Base-by-base conservation (phyloP, 1,140 invertebrate species). In the Atta cephalotes region DNA sequence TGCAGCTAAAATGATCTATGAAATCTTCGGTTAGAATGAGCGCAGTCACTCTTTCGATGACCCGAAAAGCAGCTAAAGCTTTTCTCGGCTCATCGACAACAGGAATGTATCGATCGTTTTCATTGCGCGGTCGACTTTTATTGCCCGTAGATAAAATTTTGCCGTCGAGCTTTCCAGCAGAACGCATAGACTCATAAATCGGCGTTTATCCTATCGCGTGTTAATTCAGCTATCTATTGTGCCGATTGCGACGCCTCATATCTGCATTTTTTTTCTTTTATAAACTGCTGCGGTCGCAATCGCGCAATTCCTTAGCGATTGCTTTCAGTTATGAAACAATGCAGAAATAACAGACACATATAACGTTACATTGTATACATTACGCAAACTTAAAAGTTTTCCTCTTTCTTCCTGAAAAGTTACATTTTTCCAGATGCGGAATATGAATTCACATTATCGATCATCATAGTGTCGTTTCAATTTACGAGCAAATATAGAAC, bases 141-240 rank as follows among this genome's bases (percentile, higher is more conserved):
- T 84, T 84, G 70, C 80, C 25, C 70, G 70, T 84, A 63, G 70
- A 84, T 84, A 84, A 84, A 84, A 76, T 84, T 84, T 74, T 63
- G 28, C 56, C 28, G 39, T 63, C 56, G 80, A 82, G 39, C 21
- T 84, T 74, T 84, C 66, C 60, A 62, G 39, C 58, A 21, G 39
- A 76, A 84, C 28, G 70, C 80, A 25, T 56, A 49, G 56, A 10
- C 56, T 76, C 80, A 84, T 84, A 84, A 84, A 84, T 84, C 68
- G 56, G 0, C 45, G 58, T 62, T 84, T 74, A 84, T 84, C 56
- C 80, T 49, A 76, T 76, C 70, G 80, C 58, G 56, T 62, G 56
- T 84, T 84, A 84, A 84, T 84, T 76, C 70, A 58, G 28, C 18
- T 76, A 84, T 84, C 80, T 84, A 56, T 58, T 14, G 80, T 49